Percentiles rank a stretch among this genome's conserved stretches.
Conservation (phyloP, 2,113 vertebrate species). For the Mobula birostris region DNA sequence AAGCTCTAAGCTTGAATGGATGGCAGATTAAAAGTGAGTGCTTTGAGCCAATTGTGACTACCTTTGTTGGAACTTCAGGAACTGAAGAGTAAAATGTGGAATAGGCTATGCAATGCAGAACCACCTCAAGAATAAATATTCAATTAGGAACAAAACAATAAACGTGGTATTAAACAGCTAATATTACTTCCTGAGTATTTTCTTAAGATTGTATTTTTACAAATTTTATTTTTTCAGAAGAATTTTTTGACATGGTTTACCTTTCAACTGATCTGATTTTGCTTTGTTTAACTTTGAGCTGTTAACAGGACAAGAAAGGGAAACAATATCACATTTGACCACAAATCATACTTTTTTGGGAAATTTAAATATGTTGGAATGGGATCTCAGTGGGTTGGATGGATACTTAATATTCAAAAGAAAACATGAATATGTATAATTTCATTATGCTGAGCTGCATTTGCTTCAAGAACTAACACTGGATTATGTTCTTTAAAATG, state of each 20-base stretch:
- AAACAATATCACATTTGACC: background rate
- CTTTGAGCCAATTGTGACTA: background rate
- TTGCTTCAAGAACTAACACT: background rate
- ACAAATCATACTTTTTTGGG: background rate
- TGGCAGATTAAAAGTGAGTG: background rate
- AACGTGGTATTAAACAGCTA: background rate
- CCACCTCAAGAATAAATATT: background rate
- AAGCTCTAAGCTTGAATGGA: too few species aligned
- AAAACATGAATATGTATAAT: constrained; percentile 12
- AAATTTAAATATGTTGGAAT: background rate
- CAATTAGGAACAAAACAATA: background rate
- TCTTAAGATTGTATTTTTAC: background rate
- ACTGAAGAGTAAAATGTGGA: background rate
- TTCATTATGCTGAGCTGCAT: background rate
- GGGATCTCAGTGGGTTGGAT: background rate
- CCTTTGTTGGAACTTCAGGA: background rate
- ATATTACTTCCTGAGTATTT: background rate
- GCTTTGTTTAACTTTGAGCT: background rate
- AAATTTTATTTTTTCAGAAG: background rate
- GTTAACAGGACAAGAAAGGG: background rate
- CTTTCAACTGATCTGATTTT: background rate
- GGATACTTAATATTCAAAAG: background rate
- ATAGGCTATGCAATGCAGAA: background rate
- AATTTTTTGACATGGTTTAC: background rate
- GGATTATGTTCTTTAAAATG: background rate